Base-by-base conservation (phyloP, 2,888 invertebrate species). In the Agrenia bidenticulata region DNA sequence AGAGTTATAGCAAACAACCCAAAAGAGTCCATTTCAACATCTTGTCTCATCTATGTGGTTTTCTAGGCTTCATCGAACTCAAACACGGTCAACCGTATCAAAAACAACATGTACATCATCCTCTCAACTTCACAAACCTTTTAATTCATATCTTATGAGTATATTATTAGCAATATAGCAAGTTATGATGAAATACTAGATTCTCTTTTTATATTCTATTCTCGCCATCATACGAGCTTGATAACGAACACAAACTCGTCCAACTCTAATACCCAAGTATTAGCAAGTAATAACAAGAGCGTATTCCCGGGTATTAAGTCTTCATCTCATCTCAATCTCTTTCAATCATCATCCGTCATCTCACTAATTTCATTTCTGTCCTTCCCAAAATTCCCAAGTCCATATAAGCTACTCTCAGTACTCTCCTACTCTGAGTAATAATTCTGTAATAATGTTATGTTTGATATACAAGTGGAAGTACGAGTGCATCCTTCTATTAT, bases 311-410 rank as follows among this genome's bases (percentile, higher is more conserved):
- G 32, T 45, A 15, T 45, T 45, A 45, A 45, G 15, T 45, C 45
- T 15, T 45, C 45, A 45, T 45, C 45, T 45, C 45, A 45, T 11
- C 45, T 45, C 45, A 45, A 45, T 45, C 45, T 45, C 45, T 11
- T 45, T 45, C 45, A 45, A 45, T 45, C 45, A 45, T 45, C 15
- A 45, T 45, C 45, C 45, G 45, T 45, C 45, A 45, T 45, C 45
- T 45, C 19, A 5, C 4, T 32, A 32, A 32, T 32, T 32, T 11
- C 32, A 32, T 32, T 32, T 32, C 32, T 32, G 32, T 32, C 11
- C 32, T 11, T 32, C 11, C 32, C 32, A 32, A 32, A 32, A 4
- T 32, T 7, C 32, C 32, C 32, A 32, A 32, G 11, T n/a, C n/a
- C n/a, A n/a, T n/a, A n/a, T n/a, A n/a, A n/a, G n/a, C n/a, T n/a